These are phyloP conservation scores for Limulus polyphemus DNA, from an alignment of 2,888 invertebrate species.

Conservation along the genomic window DNA sequence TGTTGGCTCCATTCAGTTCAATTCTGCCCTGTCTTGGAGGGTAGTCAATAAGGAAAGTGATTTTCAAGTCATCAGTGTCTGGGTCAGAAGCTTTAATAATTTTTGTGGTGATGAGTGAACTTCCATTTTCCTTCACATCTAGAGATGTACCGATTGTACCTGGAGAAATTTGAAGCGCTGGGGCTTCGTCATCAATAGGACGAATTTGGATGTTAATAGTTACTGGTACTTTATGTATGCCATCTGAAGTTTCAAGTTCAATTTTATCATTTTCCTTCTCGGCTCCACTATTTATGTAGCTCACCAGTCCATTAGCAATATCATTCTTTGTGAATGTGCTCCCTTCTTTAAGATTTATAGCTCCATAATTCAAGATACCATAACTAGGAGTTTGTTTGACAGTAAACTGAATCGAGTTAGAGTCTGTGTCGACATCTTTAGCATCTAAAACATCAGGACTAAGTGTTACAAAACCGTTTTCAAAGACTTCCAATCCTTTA, in stretches of 20 bases:
- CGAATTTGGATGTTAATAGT: constrained; percentile 31
- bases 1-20: constrained; percentile 26
- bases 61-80: constrained; percentile 31
- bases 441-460: constrained; percentile 32
- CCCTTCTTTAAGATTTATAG: constrained; percentile 27
- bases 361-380: constrained; percentile 31
- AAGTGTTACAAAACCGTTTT: constrained; percentile 32
- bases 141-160: constrained; percentile 29
- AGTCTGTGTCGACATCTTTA: constrained; percentile 34
- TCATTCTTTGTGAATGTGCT: constrained; percentile 33
- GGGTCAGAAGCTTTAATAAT: constrained; percentile 31
- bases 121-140: constrained; percentile 31
- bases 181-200: constrained; percentile 33
- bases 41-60: constrained; percentile 31
- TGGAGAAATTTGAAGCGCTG: constrained; percentile 28
- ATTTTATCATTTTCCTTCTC: constrained; percentile 33
- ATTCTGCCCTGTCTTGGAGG: constrained; percentile 31
- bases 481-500: constrained; percentile 31
- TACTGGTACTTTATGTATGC: constrained; percentile 34
- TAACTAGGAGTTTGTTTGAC: constrained; percentile 30
- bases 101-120: constrained; percentile 28
- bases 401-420: constrained; percentile 29
- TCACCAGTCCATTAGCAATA: constrained; percentile 30
- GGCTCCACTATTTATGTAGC: constrained; percentile 32
- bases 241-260: constrained; percentile 35